A percentile compares a stretch with the other conserved stretches of the same genome.
Conservation (phyloP, 2,797 vertebrate genomes). For the Diceros bicornis region DNA sequence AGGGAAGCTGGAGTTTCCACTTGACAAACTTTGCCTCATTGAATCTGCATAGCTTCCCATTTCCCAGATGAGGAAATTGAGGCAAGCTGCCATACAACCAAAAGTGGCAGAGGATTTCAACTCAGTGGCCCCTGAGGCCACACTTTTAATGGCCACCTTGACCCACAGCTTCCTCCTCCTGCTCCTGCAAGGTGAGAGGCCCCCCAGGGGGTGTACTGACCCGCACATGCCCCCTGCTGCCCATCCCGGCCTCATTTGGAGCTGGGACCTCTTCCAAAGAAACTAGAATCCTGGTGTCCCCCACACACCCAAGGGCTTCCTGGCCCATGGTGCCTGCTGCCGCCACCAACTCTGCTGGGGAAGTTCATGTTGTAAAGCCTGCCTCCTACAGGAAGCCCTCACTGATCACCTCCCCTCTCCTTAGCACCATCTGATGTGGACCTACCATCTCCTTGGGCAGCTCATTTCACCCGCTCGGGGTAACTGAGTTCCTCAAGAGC, state of each 20-base stretch:
- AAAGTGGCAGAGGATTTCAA: not conserved
- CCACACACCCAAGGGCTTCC: not conserved
- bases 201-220: not conserved
- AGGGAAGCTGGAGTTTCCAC: not conserved
- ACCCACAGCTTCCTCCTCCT: not conserved
- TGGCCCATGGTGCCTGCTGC: not conserved
- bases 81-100: not conserved
- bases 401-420: not conserved
- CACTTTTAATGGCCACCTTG: not conserved
- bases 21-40: fast-evolving
- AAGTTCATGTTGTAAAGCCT: not conserved
- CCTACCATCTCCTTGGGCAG: not conserved
- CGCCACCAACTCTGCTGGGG: not conserved
- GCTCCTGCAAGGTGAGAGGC: not conserved
- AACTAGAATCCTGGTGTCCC: not conserved
- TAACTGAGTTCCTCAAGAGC: not conserved
- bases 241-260: not conserved
- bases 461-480: not conserved
- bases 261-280: not conserved
- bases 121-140: not conserved
- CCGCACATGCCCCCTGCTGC: not conserved
- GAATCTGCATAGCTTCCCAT: not conserved
- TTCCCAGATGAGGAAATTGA: not conserved
- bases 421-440: not conserved
- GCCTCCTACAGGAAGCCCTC: not conserved